phyloP scores from a whole-genome alignment of 2,888 invertebrate genomes.

The Gasteruption jaculator region DNA sequence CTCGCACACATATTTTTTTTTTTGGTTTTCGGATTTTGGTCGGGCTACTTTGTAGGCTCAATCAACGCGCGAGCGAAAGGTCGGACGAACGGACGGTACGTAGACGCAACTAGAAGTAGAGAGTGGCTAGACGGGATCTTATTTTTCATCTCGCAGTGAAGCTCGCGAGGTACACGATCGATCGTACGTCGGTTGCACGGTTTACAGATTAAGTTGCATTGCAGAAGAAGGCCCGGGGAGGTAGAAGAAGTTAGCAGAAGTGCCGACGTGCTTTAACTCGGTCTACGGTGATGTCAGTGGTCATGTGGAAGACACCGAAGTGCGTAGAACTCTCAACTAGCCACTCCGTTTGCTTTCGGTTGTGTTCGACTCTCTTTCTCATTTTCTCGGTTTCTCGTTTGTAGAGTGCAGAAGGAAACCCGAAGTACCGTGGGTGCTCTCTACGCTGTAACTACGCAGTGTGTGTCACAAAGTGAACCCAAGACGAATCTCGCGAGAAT shows the following conservation, averaged over 20 bases:
- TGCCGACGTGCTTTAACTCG: conserved; percentile 36
- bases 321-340: conserved; percentile 46
- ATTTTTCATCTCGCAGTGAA: conserved; percentile 31
- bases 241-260: conserved; percentile 38
- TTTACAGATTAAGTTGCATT: no score
- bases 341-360: conserved; percentile 34
- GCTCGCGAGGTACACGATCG: conserved; percentile 29
- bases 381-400: conserved; percentile 31
- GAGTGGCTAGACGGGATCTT: conserved; percentile 40
- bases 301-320: conserved; percentile 44
- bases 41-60: conserved; percentile 41
- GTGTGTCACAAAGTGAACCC: conserved; percentile 49
- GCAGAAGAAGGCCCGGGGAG: conserved; percentile 39
- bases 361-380: conserved; percentile 27
- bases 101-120: no score
- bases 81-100: conserved; percentile 42
- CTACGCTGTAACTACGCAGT: conserved; percentile 50
- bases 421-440: conserved; percentile 48
- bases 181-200: no score
- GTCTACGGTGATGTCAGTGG: conserved; percentile 34
- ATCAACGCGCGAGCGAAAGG: conserved; percentile 46
- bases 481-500: conserved; percentile 49
- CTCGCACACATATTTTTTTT: neutral
- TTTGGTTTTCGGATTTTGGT: neutral
- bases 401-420: conserved; percentile 48